phyloP scores from a whole-genome alignment of 1,140 invertebrate genomes.

The Drosophila mojavensis region DNA sequence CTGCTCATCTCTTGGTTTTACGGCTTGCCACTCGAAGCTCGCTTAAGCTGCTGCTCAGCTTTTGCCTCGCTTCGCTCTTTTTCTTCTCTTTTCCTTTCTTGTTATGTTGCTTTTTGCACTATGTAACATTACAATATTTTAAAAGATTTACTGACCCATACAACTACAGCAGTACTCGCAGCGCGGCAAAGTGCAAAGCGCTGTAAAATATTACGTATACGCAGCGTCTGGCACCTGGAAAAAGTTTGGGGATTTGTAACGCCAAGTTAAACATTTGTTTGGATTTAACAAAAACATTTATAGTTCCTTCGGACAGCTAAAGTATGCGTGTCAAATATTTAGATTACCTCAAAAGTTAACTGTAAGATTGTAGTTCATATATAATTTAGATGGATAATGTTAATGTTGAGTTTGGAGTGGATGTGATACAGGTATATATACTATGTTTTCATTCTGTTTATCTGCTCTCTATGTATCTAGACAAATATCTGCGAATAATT shows the following conservation, averaged over 20 bases:
- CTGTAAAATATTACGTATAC: constrained; percentile 76
- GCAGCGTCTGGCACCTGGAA: constrained; percentile 54
- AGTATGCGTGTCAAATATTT: constrained; percentile 13
- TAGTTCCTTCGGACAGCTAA: constrained; percentile 12
- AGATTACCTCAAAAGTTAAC: not conserved
- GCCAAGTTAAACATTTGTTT: constrained; percentile 53
- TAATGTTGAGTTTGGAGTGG: no score
- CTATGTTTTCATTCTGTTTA: no score
- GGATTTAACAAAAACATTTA: constrained; percentile 33
- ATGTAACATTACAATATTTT: constrained; percentile 76
- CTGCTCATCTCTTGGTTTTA: constrained; percentile 1
- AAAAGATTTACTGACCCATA: constrained; percentile 79
- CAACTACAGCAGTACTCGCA: constrained; percentile 40
- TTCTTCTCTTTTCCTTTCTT: constrained; percentile 1
- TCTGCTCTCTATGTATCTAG: no score
- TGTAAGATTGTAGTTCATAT: not conserved
- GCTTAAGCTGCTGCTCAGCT: constrained; percentile 2
- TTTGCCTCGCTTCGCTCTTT: constrained; percentile 25
- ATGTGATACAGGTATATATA: no score
- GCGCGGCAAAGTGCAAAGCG: constrained; percentile 73
- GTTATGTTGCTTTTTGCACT: constrained; percentile 29
- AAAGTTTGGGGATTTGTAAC: constrained; percentile 62
- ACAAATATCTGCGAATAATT: no score
- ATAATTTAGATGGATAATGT: no score
- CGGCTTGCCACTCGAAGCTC: constrained; percentile 11